These are phyloP conservation scores for Apeira syringaria DNA, from an alignment of 2,888 invertebrate species.

Conservation along the genomic window DNA sequence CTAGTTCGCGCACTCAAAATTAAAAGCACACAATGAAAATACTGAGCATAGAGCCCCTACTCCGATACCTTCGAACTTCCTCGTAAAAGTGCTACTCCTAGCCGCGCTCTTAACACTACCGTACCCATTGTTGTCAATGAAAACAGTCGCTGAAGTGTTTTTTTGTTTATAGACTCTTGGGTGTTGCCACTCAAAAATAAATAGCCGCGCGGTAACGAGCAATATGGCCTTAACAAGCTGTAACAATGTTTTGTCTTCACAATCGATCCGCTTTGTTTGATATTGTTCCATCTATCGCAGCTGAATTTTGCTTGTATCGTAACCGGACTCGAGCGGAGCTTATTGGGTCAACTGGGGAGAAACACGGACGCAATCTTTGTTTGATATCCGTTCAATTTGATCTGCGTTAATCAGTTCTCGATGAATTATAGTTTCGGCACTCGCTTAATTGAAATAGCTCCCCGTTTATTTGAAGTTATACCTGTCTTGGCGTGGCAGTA, in stretches of 20 bases:
- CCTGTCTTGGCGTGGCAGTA: constrained; percentile 25
- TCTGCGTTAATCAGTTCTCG: constrained; percentile 28
- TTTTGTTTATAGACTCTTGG: constrained; percentile 81
- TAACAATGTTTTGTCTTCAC: constrained; percentile 72
- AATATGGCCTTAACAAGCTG: constrained; percentile 74
- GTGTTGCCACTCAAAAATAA: constrained; percentile 81
- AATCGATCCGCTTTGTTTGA: constrained; percentile 64
- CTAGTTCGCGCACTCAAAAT: constrained; percentile 86
- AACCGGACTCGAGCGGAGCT: constrained; percentile 34
- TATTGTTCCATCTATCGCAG: constrained; percentile 55
- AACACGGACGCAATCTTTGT: constrained; percentile 16
- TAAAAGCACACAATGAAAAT: constrained; percentile 86
- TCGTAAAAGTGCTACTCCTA: constrained; percentile 78
- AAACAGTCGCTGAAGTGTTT: constrained; percentile 80
- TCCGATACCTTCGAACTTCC: constrained; percentile 76
- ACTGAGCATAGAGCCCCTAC: constrained; percentile 74
- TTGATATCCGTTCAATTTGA: constrained; percentile 26
- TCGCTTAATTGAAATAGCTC: constrained; percentile 31
- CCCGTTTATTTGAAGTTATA: constrained; percentile 25
- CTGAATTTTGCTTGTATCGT: constrained; percentile 42
- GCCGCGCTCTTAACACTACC: constrained; percentile 73
- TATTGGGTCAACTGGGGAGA: constrained; percentile 29
- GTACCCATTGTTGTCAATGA: constrained; percentile 78
- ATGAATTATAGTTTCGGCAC: constrained; percentile 21
- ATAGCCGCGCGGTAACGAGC: constrained; percentile 75